Evolutionary conservation across 2,113 vertebrate genomes (phyloP).

Genomic region (Corythornis vintsioides): DNA sequence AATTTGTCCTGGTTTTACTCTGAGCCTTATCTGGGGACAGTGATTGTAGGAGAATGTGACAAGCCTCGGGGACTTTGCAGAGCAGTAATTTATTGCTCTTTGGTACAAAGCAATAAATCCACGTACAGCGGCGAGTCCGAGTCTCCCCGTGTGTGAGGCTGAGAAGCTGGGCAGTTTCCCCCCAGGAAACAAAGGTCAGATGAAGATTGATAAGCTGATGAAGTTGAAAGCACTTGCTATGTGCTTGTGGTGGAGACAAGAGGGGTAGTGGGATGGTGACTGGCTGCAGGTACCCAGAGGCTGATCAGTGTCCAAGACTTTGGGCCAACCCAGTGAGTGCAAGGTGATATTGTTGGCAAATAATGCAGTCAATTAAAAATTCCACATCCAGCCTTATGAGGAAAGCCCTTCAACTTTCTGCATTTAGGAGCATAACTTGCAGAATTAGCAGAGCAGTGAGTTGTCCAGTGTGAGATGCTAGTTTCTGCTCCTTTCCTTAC

Average conservation of each 20-base stretch:
- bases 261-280: not conserved
- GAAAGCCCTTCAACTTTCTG: not conserved
- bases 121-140: not conserved
- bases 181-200: not conserved
- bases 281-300: not conserved
- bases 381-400: not conserved
- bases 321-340: not conserved
- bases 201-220: not conserved
- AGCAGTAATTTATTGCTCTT: constrained; percentile 23
- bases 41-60: not conserved
- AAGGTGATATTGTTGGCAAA: not conserved
- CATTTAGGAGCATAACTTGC: not conserved
- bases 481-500: not conserved
- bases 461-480: not conserved
- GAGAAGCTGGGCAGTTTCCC: not conserved
- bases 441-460: not conserved
- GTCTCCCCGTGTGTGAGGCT: not conserved
- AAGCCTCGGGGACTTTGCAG: not conserved
- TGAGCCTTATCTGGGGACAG: not conserved
- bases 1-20: not conserved
- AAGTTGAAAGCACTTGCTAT: too few relatives aligned
- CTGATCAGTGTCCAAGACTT: not conserved
- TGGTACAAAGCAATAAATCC: constrained; percentile 30
- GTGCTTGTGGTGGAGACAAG: not conserved
- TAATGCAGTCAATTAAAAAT: not conserved